A percentile compares a stretch with the other conserved stretches of the same genome.
phyloP scores from a whole-genome alignment of 2,888 invertebrate genomes.

The Gibbula magus region DNA sequence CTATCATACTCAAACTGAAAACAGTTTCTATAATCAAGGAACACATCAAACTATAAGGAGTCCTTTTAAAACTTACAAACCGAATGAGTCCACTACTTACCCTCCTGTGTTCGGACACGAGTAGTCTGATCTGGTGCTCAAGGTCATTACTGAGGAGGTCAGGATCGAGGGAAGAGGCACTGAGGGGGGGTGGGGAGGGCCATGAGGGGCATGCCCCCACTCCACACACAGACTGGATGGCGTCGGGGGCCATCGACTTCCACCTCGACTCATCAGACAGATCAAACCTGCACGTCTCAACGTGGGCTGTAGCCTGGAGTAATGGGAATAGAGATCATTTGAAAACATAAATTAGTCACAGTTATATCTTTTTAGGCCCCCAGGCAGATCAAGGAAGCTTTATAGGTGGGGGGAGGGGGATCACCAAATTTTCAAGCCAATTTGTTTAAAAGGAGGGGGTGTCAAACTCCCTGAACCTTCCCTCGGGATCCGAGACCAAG shows the following conservation, averaged over 20 bases:
- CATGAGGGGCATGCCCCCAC: conserved; percentile 58
- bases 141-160: conserved; percentile 71
- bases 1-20: too few relatives aligned
- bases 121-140: conserved; percentile 70
- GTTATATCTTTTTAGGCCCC: too few relatives aligned
- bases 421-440: too few relatives aligned
- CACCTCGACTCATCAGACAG: conserved; percentile 71
- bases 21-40: too few relatives aligned
- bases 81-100: conserved; percentile 48
- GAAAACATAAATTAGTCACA: too few relatives aligned
- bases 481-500: too few relatives aligned
- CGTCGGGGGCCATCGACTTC: conserved; percentile 75
- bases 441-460: too few relatives aligned
- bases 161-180: conserved; percentile 63
- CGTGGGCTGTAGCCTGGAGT: conserved; percentile 69
- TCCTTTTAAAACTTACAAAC: too few relatives aligned
- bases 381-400: too few relatives aligned
- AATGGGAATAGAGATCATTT: neutral
- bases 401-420: too few relatives aligned
- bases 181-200: conserved; percentile 69
- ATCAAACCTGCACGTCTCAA: conserved; percentile 72
- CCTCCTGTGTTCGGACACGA: conserved; percentile 70
- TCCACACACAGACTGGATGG: conserved; percentile 70
- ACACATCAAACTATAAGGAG: too few relatives aligned
- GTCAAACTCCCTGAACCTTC: too few relatives aligned